Conservation (phyloP, 2,113 vertebrate genomes). For the Hippopotamus amphibius region DNA sequence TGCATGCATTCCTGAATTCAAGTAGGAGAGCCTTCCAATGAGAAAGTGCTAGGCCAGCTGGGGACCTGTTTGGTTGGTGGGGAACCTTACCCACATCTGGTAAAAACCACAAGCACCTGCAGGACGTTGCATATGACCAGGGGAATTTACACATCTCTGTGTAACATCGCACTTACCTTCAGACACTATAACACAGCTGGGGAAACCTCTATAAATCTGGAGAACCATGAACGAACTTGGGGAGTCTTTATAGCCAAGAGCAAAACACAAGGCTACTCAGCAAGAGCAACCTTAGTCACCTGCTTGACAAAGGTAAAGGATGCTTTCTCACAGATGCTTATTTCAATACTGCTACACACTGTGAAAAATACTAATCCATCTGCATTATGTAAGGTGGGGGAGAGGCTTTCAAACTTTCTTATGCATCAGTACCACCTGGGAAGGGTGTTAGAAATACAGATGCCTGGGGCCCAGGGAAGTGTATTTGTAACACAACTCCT, state of each 20-base stretch:
- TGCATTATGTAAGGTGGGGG: neutral
- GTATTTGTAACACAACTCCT: neutral
- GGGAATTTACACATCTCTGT: neutral
- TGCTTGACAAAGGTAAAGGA: neutral
- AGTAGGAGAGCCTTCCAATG: neutral
- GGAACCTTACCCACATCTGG: neutral
- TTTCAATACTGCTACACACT: neutral
- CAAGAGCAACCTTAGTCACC: neutral
- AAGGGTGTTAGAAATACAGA: neutral
- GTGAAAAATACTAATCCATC: neutral
- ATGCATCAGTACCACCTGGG: neutral
- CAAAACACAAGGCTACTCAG: neutral
- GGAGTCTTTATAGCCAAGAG: neutral
- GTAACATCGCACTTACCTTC: accelerated
- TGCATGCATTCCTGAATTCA: neutral
- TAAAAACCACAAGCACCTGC: neutral
- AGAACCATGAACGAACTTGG: neutral
- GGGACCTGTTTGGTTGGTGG: neutral
- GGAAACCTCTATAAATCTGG: neutral
- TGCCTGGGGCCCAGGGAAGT: neutral
- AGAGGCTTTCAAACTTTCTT: neutral
- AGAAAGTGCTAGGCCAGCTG: neutral
- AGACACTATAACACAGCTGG: neutral
- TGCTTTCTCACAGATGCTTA: neutral
- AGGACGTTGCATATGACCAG: neutral